Evolutionary conservation across 92 coral and sea anemone genomes (phyloP), one percentile per base, ranked within the genome.

Genomic region (Muricea muricata): DNA sequence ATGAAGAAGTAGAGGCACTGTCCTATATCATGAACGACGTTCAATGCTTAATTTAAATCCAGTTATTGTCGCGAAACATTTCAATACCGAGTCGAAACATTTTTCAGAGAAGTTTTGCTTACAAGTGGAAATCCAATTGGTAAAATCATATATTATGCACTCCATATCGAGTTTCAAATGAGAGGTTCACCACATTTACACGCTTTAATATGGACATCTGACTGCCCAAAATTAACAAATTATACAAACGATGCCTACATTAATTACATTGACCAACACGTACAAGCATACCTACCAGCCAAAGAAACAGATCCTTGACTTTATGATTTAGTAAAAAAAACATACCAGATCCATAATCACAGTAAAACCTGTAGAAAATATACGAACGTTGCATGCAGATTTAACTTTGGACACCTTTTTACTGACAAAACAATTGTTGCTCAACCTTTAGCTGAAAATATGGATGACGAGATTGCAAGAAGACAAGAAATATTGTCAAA

Each of bases 391-490:
- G 26, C 86, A 70, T 85, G 94, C 57, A 88, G 94, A 78, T 91
- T 91, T 25, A 81, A 89, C 61, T 89, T 91, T 91, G 89, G 92
- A 1, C 92, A 89, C 60, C 86, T 91, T 34, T 92, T 89, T 78
- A 89, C 91, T 78, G 86, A 92, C 30, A 76, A 69, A 42, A 92
- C 94, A 28, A 78, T 89, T 69, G 87, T 91, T 40, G 90, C 94
- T 6, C 81, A 91, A 47, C 94, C 94, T n/a, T 33, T 91, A 12
- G 50, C 91, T 12, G 87, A 80, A 21, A 84, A 88, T 84, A 25
- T 85, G 29, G 87, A 84, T 88, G 86, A 81, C 32, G 86, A 66
- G 24, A 57, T 56, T 25, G 23, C 21, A 7, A 81, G 79, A 66
- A 8, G 88, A 28, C 82, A 67, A 9, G 82, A 85, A 81, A 91